Evolutionary conservation across 2,888 invertebrate species (phyloP).

Genomic region (Teleogryllus oceanicus): DNA sequence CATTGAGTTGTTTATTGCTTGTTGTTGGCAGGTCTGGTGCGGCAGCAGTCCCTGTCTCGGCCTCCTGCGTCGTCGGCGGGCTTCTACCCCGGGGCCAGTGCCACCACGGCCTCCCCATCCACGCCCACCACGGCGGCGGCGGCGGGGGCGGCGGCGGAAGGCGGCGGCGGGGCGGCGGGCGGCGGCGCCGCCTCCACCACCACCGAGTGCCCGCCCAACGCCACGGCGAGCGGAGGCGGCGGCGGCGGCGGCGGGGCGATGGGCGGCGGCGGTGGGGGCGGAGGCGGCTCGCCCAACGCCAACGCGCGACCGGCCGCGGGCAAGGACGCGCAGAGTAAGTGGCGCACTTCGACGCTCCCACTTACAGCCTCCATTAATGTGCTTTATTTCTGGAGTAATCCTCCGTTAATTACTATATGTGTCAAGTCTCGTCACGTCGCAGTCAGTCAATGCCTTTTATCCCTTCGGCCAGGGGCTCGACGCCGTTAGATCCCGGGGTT

Average conservation of each 20-base stretch:
- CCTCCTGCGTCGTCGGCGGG: slow-evolving; percentile 56
- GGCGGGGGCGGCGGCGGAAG: slow-evolving; percentile 46
- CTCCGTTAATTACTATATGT: too few species aligned
- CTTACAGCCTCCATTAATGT: too few species aligned
- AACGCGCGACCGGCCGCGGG: slow-evolving; percentile 43
- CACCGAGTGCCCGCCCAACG: slow-evolving; percentile 73
- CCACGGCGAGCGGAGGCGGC: slow-evolving; percentile 45
- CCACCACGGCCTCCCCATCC: slow-evolving; percentile 50
- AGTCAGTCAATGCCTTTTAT: too few species aligned
- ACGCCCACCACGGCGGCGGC: slow-evolving; percentile 42
- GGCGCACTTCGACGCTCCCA: not conserved
- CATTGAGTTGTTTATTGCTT: too few species aligned
- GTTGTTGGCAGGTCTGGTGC: slow-evolving; percentile 61
- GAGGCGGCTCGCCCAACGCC: not conserved
- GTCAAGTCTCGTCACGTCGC: too few species aligned
- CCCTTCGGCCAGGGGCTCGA: too few species aligned
- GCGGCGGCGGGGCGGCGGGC: slow-evolving; percentile 44
- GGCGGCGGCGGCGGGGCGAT: slow-evolving; percentile 36
- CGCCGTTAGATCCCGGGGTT: too few species aligned
- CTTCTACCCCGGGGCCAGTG: slow-evolving; percentile 46
- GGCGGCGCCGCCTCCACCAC: slow-evolving; percentile 45
- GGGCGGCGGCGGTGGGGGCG: not conserved
- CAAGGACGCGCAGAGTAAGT: slow-evolving; percentile 46
- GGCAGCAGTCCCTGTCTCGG: slow-evolving; percentile 68
- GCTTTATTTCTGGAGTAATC: too few species aligned